Evolutionary conservation across 2,113 vertebrate species (phyloP), one percentile per base, ranked within the genome.

Genomic region (Chelonoidis abingdonii): DNA sequence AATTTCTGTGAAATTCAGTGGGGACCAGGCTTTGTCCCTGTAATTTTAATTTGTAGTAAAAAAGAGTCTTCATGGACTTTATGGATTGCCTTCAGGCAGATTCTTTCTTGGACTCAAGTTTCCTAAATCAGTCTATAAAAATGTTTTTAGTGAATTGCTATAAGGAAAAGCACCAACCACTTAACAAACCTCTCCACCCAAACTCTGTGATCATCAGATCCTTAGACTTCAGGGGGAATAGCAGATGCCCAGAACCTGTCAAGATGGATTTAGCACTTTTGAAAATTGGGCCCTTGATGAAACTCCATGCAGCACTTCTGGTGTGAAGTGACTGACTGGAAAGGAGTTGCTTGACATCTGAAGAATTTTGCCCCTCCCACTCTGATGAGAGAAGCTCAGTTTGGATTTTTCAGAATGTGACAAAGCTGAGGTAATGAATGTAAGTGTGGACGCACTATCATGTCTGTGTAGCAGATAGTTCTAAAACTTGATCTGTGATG

Each of bases 381-480:
- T 97, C 93, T 95, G 88, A 31, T 86, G 94, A 96, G 93, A 96
- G 89, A 88, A 93, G 27, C 79, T 93, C 72, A 86, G 1, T 88
- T 88, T 94, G 86, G 50, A 10, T 94, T 91, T 92, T 90, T 57
- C 24, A 93, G 50, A 62, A 72, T 76, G 76, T 93, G 95, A 92
- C 93, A 90, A 97, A 96, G 87, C 75, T 47, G 62, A 94, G 93
- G 88, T 88, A 89, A 89, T 93, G 93, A 89, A 83, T 80, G 29
- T 89, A 93, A 65, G 86, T 85, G 87, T 76, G 84, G 94, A 87
- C 83, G 78, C 12, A 25, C 82, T 90, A 44, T 92, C 65, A n/a
- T 76, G 84, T 92, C 80, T 92, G 84, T 57, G 21, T 94, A 94
- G 96, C 90, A 97, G 3, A 62, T 16, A 94, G 96, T 81, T 97